Conservation (phyloP, 2,113 vertebrate genomes). For the Aythya baeri region DNA sequence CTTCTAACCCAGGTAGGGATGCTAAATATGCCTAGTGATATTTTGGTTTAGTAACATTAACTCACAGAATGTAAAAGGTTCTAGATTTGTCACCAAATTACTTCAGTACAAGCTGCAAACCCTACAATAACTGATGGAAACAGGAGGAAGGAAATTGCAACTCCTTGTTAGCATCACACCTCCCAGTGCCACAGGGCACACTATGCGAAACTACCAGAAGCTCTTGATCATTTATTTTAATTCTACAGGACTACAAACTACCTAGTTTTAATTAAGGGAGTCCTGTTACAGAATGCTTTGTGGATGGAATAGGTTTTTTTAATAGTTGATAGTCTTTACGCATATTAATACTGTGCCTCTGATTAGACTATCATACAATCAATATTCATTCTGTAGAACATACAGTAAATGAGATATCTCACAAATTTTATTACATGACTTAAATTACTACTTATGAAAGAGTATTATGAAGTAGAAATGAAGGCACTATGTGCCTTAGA, state of each 20-base stretch:
- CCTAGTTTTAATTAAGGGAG: neutral
- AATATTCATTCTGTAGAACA: neutral
- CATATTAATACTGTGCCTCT: neutral
- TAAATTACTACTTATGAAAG: neutral
- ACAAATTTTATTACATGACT: neutral
- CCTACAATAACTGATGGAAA: neutral
- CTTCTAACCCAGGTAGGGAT: neutral
- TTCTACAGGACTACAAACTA: neutral
- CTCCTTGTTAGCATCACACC: neutral
- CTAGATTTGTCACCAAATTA: neutral
- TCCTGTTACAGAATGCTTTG: neutral
- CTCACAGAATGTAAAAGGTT: neutral
- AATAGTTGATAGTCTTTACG: neutral
- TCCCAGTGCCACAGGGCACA: neutral
- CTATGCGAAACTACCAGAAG: neutral
- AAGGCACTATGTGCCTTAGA: neutral
- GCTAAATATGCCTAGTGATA: neutral
- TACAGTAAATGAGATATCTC: neutral
- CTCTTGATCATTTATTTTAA: neutral
- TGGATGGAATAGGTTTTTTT: neutral
- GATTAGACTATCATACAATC: neutral
- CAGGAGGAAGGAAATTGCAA: neutral
- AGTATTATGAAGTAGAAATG: neutral
- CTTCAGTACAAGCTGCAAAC: neutral
- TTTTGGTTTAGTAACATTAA: neutral